Conservation (phyloP, 2,797 vertebrate genomes). For the Poecilia gillii region DNA sequence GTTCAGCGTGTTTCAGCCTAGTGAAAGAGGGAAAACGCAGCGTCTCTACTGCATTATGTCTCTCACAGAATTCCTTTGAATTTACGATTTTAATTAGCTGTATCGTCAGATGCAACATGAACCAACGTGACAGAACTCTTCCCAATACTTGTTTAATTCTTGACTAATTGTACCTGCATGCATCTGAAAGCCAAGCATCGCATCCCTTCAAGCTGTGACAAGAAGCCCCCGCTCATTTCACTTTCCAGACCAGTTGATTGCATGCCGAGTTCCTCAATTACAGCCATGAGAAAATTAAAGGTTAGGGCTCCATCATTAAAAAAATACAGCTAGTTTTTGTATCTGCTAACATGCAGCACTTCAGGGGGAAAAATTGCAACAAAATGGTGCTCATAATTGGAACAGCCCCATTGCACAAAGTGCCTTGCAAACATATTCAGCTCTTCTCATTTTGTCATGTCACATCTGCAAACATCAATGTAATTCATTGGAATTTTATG, state of each 20-base stretch:
- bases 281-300: neutral
- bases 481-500: neutral
- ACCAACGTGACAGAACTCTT: constrained; percentile 13
- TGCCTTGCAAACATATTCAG: neutral
- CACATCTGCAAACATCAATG: neutral
- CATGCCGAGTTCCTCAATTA: neutral
- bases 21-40: neutral
- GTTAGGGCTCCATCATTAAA: constrained; percentile 1
- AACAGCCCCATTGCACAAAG: neutral
- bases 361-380: constrained; percentile 5
- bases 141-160: neutral
- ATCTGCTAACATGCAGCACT: neutral
- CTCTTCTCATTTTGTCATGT: neutral
- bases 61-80: neutral
- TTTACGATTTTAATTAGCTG: neutral
- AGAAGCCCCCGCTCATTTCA: neutral
- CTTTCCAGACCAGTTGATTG: constrained; percentile 7
- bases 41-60: neutral
- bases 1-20: constrained; percentile 1
- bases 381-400: constrained; percentile 24
- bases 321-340: neutral
- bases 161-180: neutral
- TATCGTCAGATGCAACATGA: constrained; percentile 1
- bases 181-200: neutral
- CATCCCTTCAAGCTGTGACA: constrained; percentile 2